Percentiles rank a stretch among this genome's conserved stretches.
Conservation (phyloP, 2,113 vertebrate species). For the Sturnus vulgaris region DNA sequence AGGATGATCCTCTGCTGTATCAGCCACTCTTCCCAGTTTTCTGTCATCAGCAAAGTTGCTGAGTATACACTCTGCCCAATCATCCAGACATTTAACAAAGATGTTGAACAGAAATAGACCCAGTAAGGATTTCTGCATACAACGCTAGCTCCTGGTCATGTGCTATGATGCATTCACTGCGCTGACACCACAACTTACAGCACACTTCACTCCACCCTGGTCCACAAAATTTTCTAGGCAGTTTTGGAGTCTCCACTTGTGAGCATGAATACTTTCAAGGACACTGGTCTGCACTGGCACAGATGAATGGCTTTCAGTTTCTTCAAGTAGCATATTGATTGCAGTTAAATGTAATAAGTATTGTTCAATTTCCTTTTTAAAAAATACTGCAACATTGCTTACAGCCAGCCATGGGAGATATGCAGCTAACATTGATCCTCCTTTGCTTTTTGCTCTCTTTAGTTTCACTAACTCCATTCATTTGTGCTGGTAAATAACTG, state of each 20-base stretch:
- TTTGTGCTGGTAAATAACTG: neutral
- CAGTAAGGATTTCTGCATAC: neutral
- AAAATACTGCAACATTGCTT: neutral
- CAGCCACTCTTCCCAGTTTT: neutral
- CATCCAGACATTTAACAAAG: neutral
- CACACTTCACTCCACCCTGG: neutral
- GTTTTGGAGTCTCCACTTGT: neutral
- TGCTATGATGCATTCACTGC: neutral
- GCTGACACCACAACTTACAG: neutral
- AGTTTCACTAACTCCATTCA: neutral
- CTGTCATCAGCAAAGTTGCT: neutral
- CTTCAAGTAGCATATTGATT: neutral
- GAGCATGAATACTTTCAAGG: neutral
- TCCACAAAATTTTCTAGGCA: neutral
- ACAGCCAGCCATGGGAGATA: neutral
- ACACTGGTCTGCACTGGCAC: neutral
- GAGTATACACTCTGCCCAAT: neutral
- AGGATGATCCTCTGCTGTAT: neutral
- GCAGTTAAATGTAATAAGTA: neutral
- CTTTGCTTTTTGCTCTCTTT: neutral
- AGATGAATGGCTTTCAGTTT: neutral
- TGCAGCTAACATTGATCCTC: neutral
- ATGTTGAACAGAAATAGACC: neutral
- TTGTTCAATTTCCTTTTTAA: neutral
- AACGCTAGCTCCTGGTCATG: accelerated